phyloP scores from a whole-genome alignment of 2,888 invertebrate genomes.

The Dione juno region DNA sequence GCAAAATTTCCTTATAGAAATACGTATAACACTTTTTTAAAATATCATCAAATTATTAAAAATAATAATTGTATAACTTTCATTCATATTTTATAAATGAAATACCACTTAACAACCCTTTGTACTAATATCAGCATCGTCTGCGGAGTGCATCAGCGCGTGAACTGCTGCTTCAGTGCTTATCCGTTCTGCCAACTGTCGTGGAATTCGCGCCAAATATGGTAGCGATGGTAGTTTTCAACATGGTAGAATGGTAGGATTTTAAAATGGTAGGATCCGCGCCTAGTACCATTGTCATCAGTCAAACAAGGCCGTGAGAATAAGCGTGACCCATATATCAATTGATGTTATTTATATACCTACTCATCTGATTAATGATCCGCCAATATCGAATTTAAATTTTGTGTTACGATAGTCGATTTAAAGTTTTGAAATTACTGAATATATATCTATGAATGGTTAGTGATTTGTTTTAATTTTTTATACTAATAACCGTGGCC shows the following conservation, averaged over 20 bases:
- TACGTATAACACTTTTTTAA: too few relatives aligned
- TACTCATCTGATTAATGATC: conserved; percentile 20
- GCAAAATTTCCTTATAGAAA: too few relatives aligned
- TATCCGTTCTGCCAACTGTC: conserved; percentile 62
- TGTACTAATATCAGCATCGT: conserved; percentile 43
- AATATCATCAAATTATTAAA: background rate
- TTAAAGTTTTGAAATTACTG: background rate
- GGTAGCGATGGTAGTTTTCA: conserved; percentile 48
- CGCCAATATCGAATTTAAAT: background rate
- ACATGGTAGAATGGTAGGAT: conserved; percentile 53
- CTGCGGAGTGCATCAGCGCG: conserved; percentile 52
- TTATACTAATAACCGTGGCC: background rate
- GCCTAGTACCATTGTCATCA: conserved; percentile 48
- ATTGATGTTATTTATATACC: conserved; percentile 22
- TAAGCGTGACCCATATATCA: conserved; percentile 61
- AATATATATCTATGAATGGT: background rate
- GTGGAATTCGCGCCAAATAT: conserved; percentile 75
- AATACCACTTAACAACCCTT: conserved; percentile 39
- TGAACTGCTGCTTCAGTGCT: conserved; percentile 50
- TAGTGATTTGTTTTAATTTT: background rate
- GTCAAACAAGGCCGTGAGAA: conserved; percentile 61
- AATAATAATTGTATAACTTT: background rate
- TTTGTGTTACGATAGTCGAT: background rate
- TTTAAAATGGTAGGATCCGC: conserved; percentile 46
- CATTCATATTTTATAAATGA: background rate